Evolutionary conservation across 2,113 vertebrate genomes (phyloP), one percentile per base, ranked within the genome.

Genomic region (Apodemus speciosus): DNA sequence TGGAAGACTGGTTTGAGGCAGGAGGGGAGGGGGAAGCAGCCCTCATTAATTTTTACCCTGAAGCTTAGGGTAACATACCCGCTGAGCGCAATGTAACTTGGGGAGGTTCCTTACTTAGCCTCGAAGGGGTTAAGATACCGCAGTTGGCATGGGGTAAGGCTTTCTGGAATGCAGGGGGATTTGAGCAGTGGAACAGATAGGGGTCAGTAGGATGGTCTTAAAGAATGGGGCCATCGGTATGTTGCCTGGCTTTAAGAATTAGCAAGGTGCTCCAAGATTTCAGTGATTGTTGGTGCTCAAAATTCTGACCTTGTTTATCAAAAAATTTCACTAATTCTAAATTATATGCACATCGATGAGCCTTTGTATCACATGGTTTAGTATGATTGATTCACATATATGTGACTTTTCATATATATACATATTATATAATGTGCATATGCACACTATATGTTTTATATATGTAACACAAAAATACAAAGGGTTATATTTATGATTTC

Each of bases 251-350:
- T 46, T 81, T 58, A 77, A 53, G n/a, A 16, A 25, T 25, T 66
- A 51, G 51, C 35, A 92, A 75, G 49, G 15, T 58, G 40, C 32
- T 83, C 18, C 4, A 62, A 62, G 20, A 25, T 25, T 10, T n/a
- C 18, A 30, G n/a, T 92, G 77, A 79, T 72, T 30, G 40, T 66
- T 51, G 85, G 43, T n/a, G 6, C 77, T 10, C 18, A 18, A 86
- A 86, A n/a, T 35, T 75, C 71, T 92, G 56, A 95, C 18, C 76
- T 92, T 3, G 27, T 32, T 87, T 72, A 71, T 60, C 51, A 18
- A 25, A 92, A 66, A 25, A 53, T 72, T 76, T 73, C 68, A 58
- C 85, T 21, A 94, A 27, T 69, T 89, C 38, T 87, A 88, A 93
- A 62, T 92, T 77, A 79, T 68, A n/a, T 23, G 27, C 75, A 49